Conservation (phyloP, 2,888 invertebrate species). For the Phrixothrix hirtus region DNA sequence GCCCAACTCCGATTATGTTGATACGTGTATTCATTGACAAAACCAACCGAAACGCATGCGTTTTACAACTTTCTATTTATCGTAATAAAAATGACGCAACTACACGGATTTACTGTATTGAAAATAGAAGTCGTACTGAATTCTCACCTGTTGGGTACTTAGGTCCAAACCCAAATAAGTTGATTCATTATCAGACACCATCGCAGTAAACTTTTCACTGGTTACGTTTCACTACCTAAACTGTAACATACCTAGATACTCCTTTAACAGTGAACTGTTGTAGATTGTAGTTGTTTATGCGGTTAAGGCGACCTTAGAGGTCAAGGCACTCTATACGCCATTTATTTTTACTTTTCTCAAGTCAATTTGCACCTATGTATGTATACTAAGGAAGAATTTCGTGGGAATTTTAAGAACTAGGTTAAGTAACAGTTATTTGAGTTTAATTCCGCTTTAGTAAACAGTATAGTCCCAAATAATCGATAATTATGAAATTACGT, state of each 20-base stretch:
- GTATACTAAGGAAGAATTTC: background rate
- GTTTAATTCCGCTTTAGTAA: background rate
- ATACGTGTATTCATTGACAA: slow-evolving; percentile 18
- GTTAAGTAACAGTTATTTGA: background rate
- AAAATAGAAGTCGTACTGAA: background rate
- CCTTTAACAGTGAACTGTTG: slow-evolving; percentile 9
- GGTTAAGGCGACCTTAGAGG: slow-evolving; percentile 28
- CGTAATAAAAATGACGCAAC: slow-evolving; percentile 7
- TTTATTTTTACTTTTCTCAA: slow-evolving; percentile 1
- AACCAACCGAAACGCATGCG: slow-evolving; percentile 23
- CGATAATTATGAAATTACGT: too few species aligned
- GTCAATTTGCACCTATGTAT: background rate
- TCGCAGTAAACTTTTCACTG: slow-evolving; percentile 7
- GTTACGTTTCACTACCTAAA: slow-evolving; percentile 1
- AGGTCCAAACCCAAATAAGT: slow-evolving; percentile 83
- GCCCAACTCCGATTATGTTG: slow-evolving; percentile 7
- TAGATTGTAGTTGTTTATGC: slow-evolving; percentile 10
- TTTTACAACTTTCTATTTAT: background rate
- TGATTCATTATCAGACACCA: slow-evolving; percentile 32
- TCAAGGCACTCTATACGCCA: slow-evolving; percentile 28
- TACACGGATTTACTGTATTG: background rate
- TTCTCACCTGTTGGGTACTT: slow-evolving; percentile 81
- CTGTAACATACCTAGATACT: slow-evolving; percentile 2
- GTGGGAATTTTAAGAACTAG: background rate
- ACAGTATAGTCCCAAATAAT: too few species aligned